A percentile compares a stretch with the other conserved stretches of the same genome.
Conservation (phyloP, 2,113 vertebrate genomes). For the Melospiza georgiana region DNA sequence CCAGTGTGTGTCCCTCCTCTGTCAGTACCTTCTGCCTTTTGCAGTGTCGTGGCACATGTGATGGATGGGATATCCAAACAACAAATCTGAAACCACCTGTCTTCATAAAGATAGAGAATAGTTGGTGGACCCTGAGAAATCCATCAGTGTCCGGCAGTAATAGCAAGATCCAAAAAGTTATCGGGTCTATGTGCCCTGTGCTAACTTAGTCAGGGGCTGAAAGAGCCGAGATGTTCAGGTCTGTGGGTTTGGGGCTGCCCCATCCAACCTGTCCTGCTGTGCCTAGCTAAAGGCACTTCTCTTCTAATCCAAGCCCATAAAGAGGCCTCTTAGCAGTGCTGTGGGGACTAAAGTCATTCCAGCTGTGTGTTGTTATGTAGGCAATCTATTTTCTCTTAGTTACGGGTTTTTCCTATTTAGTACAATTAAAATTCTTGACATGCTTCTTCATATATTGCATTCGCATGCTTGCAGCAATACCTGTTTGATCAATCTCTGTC, state of each 20-base stretch:
- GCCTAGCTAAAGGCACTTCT: conserved; percentile 6
- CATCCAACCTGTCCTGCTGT: neutral
- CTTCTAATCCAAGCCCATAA: conserved; percentile 24
- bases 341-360: conserved; percentile 7
- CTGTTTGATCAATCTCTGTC: neutral
- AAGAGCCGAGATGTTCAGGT: rapidly evolving
- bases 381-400: conserved; percentile 42
- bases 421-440: conserved; percentile 50
- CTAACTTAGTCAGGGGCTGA: neutral
- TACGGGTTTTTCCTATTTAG: neutral
- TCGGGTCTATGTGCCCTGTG: neutral
- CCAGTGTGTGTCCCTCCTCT: rapidly evolving
- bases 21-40: neutral
- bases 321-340: neutral
- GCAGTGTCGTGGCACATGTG: neutral
- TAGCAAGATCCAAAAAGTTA: neutral
- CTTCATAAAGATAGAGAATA: neutral
- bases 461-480: neutral
- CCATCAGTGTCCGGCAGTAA: neutral
- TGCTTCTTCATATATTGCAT: conserved; percentile 7
- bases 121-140: neutral
- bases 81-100: rapidly evolving
- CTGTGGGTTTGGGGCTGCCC: neutral
- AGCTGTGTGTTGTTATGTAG: conserved; percentile 18
- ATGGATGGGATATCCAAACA: neutral